These are phyloP conservation scores for Sandelia bainsii DNA, from an alignment of 2,797 vertebrate genomes.

Conservation along the genomic window DNA sequence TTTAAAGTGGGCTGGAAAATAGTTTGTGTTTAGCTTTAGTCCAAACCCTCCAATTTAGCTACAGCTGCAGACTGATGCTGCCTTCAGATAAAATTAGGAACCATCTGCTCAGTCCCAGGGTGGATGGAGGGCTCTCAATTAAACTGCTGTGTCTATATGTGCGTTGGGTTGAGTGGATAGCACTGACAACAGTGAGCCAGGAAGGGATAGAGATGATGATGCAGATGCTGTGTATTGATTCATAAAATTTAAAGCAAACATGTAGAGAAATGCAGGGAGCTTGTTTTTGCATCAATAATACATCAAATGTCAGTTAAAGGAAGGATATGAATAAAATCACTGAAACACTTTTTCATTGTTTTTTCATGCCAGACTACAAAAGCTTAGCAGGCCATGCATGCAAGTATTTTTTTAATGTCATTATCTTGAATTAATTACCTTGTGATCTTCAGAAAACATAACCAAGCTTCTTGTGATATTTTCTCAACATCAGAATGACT, in stretches of 20 bases:
- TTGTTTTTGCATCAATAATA: neutral
- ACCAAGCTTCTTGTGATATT: too few species aligned
- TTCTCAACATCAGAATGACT: too few species aligned
- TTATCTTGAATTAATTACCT: too few species aligned
- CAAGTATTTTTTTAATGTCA: too few species aligned
- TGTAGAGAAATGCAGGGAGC: too few species aligned
- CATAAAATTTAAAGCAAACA: neutral
- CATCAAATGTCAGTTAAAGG: too few species aligned
- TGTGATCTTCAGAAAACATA: too few species aligned
- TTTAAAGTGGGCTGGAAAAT: constrained; percentile 41
- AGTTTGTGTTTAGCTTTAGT: constrained; percentile 41
- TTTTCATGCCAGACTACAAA: too few species aligned
- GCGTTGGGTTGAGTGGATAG: neutral
- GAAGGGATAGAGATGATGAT: neutral
- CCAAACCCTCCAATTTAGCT: constrained; percentile 41
- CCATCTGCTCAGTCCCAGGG: constrained; percentile 37
- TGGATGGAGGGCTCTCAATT: constrained; percentile 31
- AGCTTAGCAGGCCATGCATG: too few species aligned
- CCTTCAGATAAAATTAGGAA: constrained; percentile 44
- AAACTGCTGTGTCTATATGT: neutral
- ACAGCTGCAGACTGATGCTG: constrained; percentile 34
- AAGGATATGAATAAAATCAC: too few species aligned
- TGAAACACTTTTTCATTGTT: too few species aligned
- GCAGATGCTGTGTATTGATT: neutral
- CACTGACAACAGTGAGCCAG: neutral